Evolutionary conservation across 2,113 vertebrate genomes (phyloP).

Genomic region (Pseudorectes ferrugineus): DNA sequence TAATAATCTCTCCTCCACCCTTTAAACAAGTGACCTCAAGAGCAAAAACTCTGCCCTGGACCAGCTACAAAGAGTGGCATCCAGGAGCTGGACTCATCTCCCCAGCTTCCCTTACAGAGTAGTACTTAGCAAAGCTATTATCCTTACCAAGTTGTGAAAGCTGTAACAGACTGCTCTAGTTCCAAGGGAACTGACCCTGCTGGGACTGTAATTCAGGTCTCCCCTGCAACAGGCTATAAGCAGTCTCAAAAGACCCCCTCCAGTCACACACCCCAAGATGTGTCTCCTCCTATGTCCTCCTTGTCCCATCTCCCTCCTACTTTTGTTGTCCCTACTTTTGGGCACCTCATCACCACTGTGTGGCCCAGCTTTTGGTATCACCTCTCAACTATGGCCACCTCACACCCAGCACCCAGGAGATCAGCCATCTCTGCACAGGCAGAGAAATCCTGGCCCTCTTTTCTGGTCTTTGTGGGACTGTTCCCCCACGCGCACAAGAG

Average conservation of each 20-base stretch:
- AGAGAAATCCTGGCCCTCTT: neutral
- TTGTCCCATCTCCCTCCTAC: too few relatives aligned
- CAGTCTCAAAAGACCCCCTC: neutral
- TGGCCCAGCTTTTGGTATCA: neutral
- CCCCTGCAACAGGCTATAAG: neutral
- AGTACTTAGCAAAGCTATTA: neutral
- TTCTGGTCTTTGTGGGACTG: neutral
- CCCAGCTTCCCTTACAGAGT: neutral
- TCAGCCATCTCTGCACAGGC: neutral
- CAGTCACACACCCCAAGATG: neutral
- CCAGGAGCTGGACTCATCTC: neutral
- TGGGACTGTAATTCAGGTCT: neutral
- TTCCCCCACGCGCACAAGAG: rapidly evolving
- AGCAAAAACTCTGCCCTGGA: neutral
- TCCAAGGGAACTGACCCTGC: neutral
- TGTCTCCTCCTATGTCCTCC: neutral
- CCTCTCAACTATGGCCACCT: neutral
- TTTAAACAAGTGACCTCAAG: neutral
- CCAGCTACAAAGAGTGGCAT: neutral
- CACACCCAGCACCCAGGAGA: neutral
- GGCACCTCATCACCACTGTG: rapidly evolving
- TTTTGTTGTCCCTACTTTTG: neutral
- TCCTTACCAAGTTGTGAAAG: neutral
- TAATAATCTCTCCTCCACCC: neutral
- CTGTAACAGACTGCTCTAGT: neutral